Conservation (phyloP, 2,113 vertebrate species). For the Fregetta grallaria region DNA sequence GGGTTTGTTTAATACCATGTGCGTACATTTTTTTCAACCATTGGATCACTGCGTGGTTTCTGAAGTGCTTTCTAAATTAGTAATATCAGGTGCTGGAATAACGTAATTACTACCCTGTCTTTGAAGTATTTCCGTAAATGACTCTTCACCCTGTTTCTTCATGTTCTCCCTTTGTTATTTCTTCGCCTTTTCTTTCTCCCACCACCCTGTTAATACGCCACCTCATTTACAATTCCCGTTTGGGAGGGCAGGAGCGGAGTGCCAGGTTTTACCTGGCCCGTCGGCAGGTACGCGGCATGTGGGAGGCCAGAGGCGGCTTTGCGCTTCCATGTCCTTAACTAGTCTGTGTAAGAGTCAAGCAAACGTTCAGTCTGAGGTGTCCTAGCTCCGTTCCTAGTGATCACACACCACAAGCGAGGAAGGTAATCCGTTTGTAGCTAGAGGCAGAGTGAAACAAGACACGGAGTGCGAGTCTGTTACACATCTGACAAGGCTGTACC, state of each 20-base stretch:
- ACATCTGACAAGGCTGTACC: neutral
- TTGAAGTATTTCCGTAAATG: neutral
- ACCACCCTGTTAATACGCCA: neutral
- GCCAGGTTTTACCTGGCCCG: neutral
- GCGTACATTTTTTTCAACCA: neutral
- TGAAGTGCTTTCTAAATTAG: conserved; percentile 1
- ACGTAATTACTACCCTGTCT: neutral
- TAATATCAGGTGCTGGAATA: neutral
- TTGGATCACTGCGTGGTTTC: neutral
- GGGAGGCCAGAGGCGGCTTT: neutral
- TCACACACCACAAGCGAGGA: neutral
- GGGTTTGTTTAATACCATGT: neutral
- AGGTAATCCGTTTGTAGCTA: fast-evolving
- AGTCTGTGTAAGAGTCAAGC: neutral
- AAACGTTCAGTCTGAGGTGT: neutral
- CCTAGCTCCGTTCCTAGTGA: neutral
- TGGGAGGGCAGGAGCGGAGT: neutral
- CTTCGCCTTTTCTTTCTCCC: neutral
- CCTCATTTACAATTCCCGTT: neutral
- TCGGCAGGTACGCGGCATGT: fast-evolving
- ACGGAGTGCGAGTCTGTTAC: fast-evolving
- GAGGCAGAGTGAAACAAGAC: neutral
- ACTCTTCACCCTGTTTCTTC: neutral
- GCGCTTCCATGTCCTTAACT: neutral
- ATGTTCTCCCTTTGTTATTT: neutral